Base-by-base conservation (phyloP, 2,113 vertebrate species). In the Chlamydotis undulata region DNA sequence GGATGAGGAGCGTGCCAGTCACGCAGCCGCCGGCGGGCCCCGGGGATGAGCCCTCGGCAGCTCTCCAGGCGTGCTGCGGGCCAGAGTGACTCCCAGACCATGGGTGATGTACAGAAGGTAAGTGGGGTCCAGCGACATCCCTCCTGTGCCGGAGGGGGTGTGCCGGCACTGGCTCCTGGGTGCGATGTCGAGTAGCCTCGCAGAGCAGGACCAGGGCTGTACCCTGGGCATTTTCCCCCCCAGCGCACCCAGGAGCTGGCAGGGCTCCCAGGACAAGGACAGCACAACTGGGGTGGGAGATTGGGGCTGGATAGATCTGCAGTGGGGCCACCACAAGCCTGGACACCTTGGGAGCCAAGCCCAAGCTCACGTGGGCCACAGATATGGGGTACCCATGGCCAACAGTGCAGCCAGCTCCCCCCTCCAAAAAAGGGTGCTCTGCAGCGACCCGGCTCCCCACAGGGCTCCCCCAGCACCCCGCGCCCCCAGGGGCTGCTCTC, bases 101-200 rank as follows among this genome's bases (percentile, higher is more conserved):
- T 99, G 99, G 98, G 98, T 89, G 99, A 99, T 97, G 98, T 97
- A 97, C 98, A 98, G 97, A 98, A 99, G 98, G 98, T 99, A 97
- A 77, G 98, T 33, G 7, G 63, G 68, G 35, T 52, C 57, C 0
- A 0, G 55, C 10, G 76, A 55, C 39, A 35, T 17, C 63, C 52
- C 5, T 1, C 39, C 31, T 9, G 53, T 2, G 4, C 23, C 14
- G 3, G 57, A 23, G 29, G 5, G 13, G 17, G 10, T 55, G 35
- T 14, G 18, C 6, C 1, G 2, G 52, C 64, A 89, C 33, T 56
- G 26, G 81, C 35, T 18, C 35, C 31, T 1, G 0, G 68, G 1
- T 49, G 74, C 0, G 2, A 33, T 8, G 24, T n/a, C 13, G 10
- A 11, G 24, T 9, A 6, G 55, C 63, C 71, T n/a, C 69, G n/a